Evolutionary conservation across 37 sponge, comb jelly and placozoan species (phyloP), one percentile per base, ranked within the genome.

Genomic region (Halichondria panicea): DNA sequence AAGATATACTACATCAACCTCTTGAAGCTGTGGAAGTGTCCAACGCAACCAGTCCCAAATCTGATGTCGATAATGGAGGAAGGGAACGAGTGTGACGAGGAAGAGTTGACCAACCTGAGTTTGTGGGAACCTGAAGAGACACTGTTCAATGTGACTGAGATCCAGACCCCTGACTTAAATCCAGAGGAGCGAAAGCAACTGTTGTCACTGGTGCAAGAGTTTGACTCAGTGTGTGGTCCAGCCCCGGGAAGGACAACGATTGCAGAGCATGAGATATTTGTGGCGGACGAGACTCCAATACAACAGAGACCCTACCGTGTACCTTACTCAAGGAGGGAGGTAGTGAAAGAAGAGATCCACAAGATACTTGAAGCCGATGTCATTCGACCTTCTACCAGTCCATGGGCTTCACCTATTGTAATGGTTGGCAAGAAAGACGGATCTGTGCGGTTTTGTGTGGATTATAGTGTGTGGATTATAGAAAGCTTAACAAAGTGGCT

Each of bases 321-420:
- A 11, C 88, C 82, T 3, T 52, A 79, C n/a, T 42, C 86, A 0
- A 39, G 40, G 27, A 40, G 63, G 39, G 71, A 69, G 50, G 66
- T 21, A 1, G 81, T 80, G 2, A 1, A 62, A 1, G 25, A 73
- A 42, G 81, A 75, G 66, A 21, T 86, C 15, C 22, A 77, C 5
- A 46, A 71, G 39, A 77, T 77, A 72, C 55, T 76, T 43, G 60
- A 68, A n/a, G 46, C 31, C 18, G 78, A 66, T 5, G 53, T 77
- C 33, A 84, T 84, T 36, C 19, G 43, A 44, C 48, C 75, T 4
- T 83, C 76, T 4, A 58, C 46, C 13, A 77, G 86, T 45, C 66
- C 50, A 22, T 90, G 91, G 91, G 85, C 78, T 21, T 70, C 82
- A 32, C 91, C 81, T 13, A 57, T 90, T 0, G 80, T 83, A 0